Base-by-base conservation (phyloP, 1,140 invertebrate genomes). In the Leptinotarsa undecemlineata region DNA sequence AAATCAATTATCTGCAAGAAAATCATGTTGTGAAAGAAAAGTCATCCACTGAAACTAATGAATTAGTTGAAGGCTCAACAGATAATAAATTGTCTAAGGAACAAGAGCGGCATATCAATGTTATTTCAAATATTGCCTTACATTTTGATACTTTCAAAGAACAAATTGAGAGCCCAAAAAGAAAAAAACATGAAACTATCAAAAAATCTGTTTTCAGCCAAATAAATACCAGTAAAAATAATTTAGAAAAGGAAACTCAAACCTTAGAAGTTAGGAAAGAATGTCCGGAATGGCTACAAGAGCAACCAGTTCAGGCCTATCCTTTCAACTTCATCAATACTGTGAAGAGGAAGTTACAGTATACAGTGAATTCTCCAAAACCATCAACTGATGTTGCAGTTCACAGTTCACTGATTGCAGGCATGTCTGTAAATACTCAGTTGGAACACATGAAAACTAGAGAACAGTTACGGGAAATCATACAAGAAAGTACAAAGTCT, bases 321-420 rank as follows among this genome's bases (percentile, higher is more conserved):
- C 84, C 83, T 11, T 84, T 79, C 72, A 85, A 84, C 78, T 83
- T 84, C 74, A 84, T 85, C n/a, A 84, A 79, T 70, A 81, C 84
- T 13, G 81, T 85, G 3, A 83, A 80, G 67, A 75, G 79, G 73
- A 83, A 84, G 73, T 75, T 85, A 20, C 79, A 83, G 42, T 74
- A 78, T 47, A 78, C 76, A 11, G 48, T 77, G 19, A 80, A 78
- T 76, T 68, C 76, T 11, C 77, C 75, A 6, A 79, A 77, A 73
- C 64, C 62, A 73, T 67, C 26, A 17, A 71, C 68, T n/a, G 83
- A 84, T 77, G 71, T 81, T 57, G 80, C 69, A 48, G 71, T 84
- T 61, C 83, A 84, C 73, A 82, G 76, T 71, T 78, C 78, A 0
- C n/a, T 57, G 3, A 23, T 80, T 57, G 68, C 51, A 17, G n/a